Evolutionary conservation across 2,888 invertebrate species (phyloP), one percentile per base, ranked within the genome.

Genomic region (Horisme vitalbata): DNA sequence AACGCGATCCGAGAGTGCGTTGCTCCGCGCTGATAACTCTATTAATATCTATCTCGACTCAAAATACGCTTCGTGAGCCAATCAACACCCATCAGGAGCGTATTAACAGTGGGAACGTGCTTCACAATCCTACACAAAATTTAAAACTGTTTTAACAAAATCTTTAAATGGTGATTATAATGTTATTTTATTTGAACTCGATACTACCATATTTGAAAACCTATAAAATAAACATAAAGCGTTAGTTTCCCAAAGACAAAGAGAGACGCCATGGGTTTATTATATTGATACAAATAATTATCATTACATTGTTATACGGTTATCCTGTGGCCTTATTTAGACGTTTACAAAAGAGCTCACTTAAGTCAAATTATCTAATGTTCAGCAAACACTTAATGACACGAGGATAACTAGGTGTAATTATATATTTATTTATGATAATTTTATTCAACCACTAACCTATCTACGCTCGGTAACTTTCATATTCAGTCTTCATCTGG

Each of bases 11-110:
- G 55, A 44, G 67, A 76, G 85, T 83, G 61, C 82, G 71, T 79
- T 83, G 82, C 80, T 81, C 83, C 68, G 65, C 50, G 61, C 71
- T 84, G 85, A 86, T 86, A 85, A 85, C 67, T 81, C 80, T 85
- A 83, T 79, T 77, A 79, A 77, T 84, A 83, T 71, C 70, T 72
- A 69, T 74, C 68, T 71, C 59, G 68, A 75, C 74, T 75, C 76
- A 11, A 70, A 72, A 68, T 65, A 65, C 55, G 62, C 54, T 61
- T 53, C 63, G 58, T 60, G 63, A 64, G 60, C 76, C 79, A 79
- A 80, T 81, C 68, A 61, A 52, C 52, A 41, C 43, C 45, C 52
- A 52, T 55, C 39, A 50, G 44, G 35, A 39, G 24, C 32, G 33
- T 55, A 71, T 61, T 2, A 32, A 34, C 70, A 66, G 47, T 72